Percentiles rank a stretch among this genome's conserved stretches.
phyloP scores from a whole-genome alignment of 2,113 vertebrate genomes.

The Madoqua kirkii region DNA sequence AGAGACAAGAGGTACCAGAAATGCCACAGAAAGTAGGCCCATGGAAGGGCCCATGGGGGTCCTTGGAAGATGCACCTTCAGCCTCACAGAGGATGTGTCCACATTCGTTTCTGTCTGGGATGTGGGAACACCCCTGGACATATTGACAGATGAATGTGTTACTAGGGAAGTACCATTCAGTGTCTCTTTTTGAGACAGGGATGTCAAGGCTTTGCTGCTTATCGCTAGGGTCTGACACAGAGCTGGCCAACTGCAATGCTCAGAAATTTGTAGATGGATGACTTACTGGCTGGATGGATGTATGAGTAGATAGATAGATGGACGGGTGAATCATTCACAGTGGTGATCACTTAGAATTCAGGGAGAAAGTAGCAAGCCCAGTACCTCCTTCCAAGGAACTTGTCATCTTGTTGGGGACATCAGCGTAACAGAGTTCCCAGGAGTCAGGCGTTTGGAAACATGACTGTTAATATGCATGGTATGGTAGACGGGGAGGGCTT shows the following conservation, averaged over 20 bases:
- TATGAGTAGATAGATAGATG: background rate
- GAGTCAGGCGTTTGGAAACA: background rate
- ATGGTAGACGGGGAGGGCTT: background rate
- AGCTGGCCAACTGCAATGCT: background rate
- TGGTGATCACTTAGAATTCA: background rate
- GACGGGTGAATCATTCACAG: background rate
- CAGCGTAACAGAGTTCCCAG: background rate
- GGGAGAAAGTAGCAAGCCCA: background rate
- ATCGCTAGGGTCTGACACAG: background rate
- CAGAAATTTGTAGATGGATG: background rate
- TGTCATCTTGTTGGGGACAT: background rate
- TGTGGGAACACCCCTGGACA: background rate
- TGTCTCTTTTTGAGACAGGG: background rate
- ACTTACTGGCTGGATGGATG: background rate
- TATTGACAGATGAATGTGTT: background rate
- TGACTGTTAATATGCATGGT: background rate
- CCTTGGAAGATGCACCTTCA: background rate
- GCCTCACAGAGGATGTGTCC: background rate
- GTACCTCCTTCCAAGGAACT: background rate
- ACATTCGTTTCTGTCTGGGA: background rate
- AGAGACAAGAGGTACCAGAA: background rate
- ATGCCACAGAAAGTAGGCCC: background rate
- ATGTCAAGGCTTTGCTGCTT: background rate
- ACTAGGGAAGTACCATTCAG: background rate
- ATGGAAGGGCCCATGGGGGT: too few relatives aligned